These are phyloP conservation scores for Muscina levida DNA, from an alignment of 2,888 invertebrate genomes.

Conservation along the genomic window DNA sequence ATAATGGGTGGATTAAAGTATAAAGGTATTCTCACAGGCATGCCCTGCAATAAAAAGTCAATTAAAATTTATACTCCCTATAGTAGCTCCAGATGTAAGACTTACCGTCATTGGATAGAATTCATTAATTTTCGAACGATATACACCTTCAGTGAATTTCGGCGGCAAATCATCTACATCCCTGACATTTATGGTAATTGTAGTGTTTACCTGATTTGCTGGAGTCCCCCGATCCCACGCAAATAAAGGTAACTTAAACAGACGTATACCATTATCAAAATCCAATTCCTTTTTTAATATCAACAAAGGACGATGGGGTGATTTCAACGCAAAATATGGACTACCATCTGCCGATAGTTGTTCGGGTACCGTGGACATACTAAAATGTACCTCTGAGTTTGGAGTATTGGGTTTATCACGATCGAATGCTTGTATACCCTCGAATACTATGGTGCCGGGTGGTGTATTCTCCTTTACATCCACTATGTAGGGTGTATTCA, in stretches of 20 bases:
- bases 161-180: conserved; percentile 92
- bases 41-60: conserved; percentile 82
- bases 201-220: conserved; percentile 86
- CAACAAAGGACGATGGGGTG: conserved; percentile 88
- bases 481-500: conserved; percentile 88
- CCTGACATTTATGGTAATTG: conserved; percentile 85
- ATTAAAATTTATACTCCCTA: conserved; percentile 1
- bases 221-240: conserved; percentile 92
- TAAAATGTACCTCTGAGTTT: conserved; percentile 92
- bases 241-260: conserved; percentile 86
- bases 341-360: conserved; percentile 76
- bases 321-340: conserved; percentile 86
- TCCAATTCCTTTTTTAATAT: conserved; percentile 88
- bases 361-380: conserved; percentile 84
- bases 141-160: conserved; percentile 89
- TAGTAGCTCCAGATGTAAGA: no score
- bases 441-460: conserved; percentile 88
- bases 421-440: conserved; percentile 89
- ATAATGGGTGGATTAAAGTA: conserved; percentile 86
- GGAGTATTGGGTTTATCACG: conserved; percentile 93
- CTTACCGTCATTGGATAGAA: conserved; percentile 89
- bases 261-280: conserved; percentile 89
- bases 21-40: conserved; percentile 86
- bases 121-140: conserved; percentile 90
- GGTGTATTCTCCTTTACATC: conserved; percentile 91